These are phyloP conservation scores for Virgularia gustaviana DNA, from an alignment of 92 coral and sea anemone species.

Conservation along the genomic window DNA sequence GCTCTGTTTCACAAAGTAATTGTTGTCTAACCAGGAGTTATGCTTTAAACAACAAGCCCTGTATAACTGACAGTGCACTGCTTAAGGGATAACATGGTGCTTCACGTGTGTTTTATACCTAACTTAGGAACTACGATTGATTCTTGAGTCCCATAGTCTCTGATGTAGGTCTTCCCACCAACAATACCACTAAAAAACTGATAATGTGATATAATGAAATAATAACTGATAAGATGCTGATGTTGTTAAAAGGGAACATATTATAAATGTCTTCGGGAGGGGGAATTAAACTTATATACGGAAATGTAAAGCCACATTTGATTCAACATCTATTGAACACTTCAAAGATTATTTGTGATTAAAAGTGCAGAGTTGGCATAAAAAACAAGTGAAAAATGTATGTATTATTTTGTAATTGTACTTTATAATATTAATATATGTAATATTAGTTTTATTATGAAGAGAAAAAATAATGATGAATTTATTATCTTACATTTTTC, in stretches of 20 bases:
- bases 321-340: too few species aligned
- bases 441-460: too few species aligned
- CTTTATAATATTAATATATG: background rate
- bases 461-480: too few species aligned
- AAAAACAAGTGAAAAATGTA: background rate
- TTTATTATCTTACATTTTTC: constrained; percentile 4
- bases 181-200: background rate
- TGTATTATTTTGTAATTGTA: background rate
- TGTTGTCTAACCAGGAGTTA: background rate
- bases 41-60: background rate
- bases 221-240: background rate
- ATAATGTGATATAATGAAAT: background rate
- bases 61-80: too few species aligned
- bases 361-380: background rate
- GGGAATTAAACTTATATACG: too few species aligned
- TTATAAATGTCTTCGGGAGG: too few species aligned
- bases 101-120: too few species aligned
- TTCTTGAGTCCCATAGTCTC: background rate
- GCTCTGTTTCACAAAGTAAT: background rate
- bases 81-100: too few species aligned
- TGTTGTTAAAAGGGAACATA: too few species aligned
- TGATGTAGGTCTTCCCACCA: background rate
- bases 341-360: too few species aligned
- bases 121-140: background rate
- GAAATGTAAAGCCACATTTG: too few species aligned